Conservation (phyloP, 2,888 invertebrate species). For the Anodontia alba region DNA sequence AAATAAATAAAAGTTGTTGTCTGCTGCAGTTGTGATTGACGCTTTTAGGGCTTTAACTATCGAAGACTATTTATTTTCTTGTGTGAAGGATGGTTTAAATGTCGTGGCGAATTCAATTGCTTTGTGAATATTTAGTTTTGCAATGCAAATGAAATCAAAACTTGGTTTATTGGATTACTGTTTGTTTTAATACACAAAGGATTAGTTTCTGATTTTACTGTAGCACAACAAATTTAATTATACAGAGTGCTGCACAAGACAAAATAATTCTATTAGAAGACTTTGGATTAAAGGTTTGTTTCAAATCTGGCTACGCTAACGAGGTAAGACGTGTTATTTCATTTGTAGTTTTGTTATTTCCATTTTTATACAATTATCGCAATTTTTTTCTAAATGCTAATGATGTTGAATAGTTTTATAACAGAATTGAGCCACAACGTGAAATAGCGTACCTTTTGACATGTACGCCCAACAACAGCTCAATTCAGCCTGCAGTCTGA, state of each 20-base stretch:
- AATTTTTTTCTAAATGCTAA: too few species aligned
- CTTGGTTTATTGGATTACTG: not conserved
- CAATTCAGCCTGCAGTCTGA: too few species aligned
- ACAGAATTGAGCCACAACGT: too few species aligned
- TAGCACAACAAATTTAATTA: not conserved
- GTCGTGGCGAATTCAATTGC: not conserved
- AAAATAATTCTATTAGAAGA: not conserved
- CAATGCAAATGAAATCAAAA: not conserved
- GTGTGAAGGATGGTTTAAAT: not conserved
- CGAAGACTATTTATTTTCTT: not conserved
- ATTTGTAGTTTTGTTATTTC: not conserved
- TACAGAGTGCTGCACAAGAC: not conserved
- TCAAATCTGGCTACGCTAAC: constrained; percentile 10
- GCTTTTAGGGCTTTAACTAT: not conserved
- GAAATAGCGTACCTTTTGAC: too few species aligned
- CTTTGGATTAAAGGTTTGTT: not conserved
- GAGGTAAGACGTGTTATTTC: not conserved
- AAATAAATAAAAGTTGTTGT: too few species aligned
- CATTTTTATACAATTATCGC: too few species aligned
- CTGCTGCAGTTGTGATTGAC: too few species aligned
- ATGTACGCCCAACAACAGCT: too few species aligned
- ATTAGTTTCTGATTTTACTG: not conserved
- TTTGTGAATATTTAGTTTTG: not conserved
- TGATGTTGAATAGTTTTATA: too few species aligned
- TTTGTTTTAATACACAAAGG: constrained; percentile 6